Base-by-base conservation (phyloP, 2,888 invertebrate genomes). In the Ganaspis brasiliensis region DNA sequence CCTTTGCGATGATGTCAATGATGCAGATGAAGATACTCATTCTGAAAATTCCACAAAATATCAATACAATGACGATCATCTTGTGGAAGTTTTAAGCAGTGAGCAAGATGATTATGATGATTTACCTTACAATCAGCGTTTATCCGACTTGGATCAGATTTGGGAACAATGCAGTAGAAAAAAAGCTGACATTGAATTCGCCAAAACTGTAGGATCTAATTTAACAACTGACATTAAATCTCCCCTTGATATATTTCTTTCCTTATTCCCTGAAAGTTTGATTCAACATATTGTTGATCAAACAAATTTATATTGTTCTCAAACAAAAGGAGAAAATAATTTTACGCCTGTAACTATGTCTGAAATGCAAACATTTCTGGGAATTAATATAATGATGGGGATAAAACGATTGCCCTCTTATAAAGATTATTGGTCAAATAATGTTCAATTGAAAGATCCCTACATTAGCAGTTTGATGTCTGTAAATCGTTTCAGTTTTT, bases 341-440 rank as follows among this genome's bases (percentile, higher is more conserved):
- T 57, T 57, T 57, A 57, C 14, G 12, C 59, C 35, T 59, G 26
- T 59, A 59, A 59, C 31, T 8, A 10, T 9, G 19, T 6, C 52
- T 52, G 59, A 56, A 14, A 73, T 73, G 2, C 6, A n/a, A 55
- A 59, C 49, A 40, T 73, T 83, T 84, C 85, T 86, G 83, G 74
- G 57, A 35, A 70, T 71, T 5, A 31, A 75, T 56, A 75, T 75
- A 24, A 37, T 57, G 49, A 59, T 61, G 35, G 59, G 45, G 1
- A 52, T 75, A 26, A 59, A 61, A 52, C 37, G 35, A 63, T 63
- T 61, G 1, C 52, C 72, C 14, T 71, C 75, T 31, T 37, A 59
- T 57, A 35, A n/a, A 12, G 52, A 75, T 49, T 72, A 61, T 14
- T 72, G 57, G 26, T 75, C 52, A 6, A 35, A 10, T 9, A 31